Conservation (phyloP, 2,888 invertebrate species). For the Tenthredo mesomela region DNA sequence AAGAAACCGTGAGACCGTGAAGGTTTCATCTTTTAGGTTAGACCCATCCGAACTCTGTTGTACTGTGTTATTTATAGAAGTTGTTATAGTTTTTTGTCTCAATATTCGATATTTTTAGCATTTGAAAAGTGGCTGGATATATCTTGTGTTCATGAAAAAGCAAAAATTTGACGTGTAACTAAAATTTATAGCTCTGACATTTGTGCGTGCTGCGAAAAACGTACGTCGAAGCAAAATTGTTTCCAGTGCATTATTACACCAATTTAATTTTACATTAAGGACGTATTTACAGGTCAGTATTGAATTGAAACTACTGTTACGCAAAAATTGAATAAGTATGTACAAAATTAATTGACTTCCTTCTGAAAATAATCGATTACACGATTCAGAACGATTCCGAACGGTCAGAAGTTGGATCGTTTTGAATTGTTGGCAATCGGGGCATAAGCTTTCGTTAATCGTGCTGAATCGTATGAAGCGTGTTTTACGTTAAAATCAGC, state of each 20-base stretch:
- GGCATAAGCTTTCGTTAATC: too few species aligned
- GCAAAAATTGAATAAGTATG: not conserved
- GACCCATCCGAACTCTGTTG: too few species aligned
- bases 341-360: not conserved
- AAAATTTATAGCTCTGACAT: not conserved
- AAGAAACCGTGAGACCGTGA: too few species aligned
- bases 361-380: not conserved
- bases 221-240: not conserved
- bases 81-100: not conserved
- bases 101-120: not conserved
- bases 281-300: not conserved
- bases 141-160: not conserved
- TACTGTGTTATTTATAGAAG: too few species aligned
- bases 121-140: not conserved
- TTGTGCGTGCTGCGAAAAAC: not conserved
- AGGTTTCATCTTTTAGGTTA: too few species aligned
- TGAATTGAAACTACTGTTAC: not conserved
- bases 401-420: too few species aligned
- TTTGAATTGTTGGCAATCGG: too few species aligned
- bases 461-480: too few species aligned
- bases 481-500: too few species aligned
- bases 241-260: not conserved
- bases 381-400: too few species aligned
- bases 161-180: not conserved
- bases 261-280: not conserved